phyloP scores from a whole-genome alignment of 35 echinoderm and acorn worm species.

The Ptychodera flava region DNA sequence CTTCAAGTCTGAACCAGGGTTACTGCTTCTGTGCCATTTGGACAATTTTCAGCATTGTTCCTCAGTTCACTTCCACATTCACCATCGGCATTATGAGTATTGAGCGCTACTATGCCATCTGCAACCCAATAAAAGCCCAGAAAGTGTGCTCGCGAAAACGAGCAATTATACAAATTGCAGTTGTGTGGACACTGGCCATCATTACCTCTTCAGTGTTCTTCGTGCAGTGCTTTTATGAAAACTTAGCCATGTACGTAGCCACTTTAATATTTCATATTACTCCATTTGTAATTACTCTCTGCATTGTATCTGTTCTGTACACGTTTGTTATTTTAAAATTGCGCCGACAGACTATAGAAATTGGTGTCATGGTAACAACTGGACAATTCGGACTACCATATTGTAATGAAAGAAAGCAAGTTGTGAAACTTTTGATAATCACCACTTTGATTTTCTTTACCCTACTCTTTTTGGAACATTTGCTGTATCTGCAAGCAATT shows the following conservation, averaged over 20 bases:
- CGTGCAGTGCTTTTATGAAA: not conserved
- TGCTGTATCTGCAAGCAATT: not conserved
- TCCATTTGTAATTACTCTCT: not conserved
- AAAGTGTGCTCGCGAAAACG: not conserved
- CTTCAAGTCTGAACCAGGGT: no score
- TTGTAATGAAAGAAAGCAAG: not conserved
- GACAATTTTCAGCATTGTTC: not conserved
- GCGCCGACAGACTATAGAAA: constrained; percentile 35
- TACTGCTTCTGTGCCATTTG: not conserved
- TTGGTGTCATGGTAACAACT: constrained; percentile 16
- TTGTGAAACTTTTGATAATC: not conserved
- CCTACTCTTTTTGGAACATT: not conserved
- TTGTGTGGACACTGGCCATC: not conserved
- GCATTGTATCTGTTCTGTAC: not conserved
- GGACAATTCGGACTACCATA: not conserved
- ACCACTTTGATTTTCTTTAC: not conserved
- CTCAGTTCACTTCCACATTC: not conserved
- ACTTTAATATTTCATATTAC: not conserved
- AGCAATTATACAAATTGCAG: not conserved
- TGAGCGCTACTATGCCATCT: constrained; percentile 5
- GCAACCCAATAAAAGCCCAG: not conserved
- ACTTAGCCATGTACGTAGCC: not conserved
- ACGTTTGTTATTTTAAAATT: not conserved
- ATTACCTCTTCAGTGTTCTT: no score
- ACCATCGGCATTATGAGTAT: not conserved